Base-by-base conservation (phyloP, 1,140 invertebrate genomes). In the Macrotrachela quadricornifera region DNA sequence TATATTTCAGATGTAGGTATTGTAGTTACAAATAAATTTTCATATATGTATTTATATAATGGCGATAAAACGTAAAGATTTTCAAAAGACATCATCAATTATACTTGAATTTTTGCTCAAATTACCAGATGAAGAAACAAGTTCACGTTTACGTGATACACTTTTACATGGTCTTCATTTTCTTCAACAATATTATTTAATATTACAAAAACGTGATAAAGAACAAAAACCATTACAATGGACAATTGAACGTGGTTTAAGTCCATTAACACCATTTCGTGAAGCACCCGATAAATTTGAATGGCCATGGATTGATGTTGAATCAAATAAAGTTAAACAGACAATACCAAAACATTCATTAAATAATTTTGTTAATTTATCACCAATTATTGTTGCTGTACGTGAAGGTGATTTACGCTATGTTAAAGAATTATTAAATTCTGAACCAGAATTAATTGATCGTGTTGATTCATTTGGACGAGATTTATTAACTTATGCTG, bases 101-200 rank as follows among this genome's bases (percentile, higher is more conserved):
- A 63, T 70, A 50, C 65, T 69, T 56, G 66, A 70, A 56, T 70
- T 70, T 60, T 51, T 70, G 15, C 57, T 70, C n/a, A 70, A 70
- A 53, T 57, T 70, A 18, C 64, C 58, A 48, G 67, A 68, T 57
- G 66, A 67, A 60, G 61, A 59, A 46, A 64, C 67, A 59, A 66
- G 67, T 60, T 66, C 68, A 30, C 66, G 68, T 55, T 59, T 70
- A 10, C 58, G 68, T 45, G 68, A 70, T 57, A 61, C 66, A 8
- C 59, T 70, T n/a, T 66, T 67, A 46, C 50, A 69, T 39, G 66
- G 66, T 13, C 56, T 70, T 11, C 58, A 69, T 48, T 66, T 68
- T 40, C 62, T 70, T 61, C 67, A 70, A 55, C 64, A 65, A 50
- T 69, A 68, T 50, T 70, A 70, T 56, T 61, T 65, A 15, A 43